Percentiles rank a stretch among this genome's conserved stretches.
Conservation (phyloP, 1,140 invertebrate species). For the Sinella curviseta region DNA sequence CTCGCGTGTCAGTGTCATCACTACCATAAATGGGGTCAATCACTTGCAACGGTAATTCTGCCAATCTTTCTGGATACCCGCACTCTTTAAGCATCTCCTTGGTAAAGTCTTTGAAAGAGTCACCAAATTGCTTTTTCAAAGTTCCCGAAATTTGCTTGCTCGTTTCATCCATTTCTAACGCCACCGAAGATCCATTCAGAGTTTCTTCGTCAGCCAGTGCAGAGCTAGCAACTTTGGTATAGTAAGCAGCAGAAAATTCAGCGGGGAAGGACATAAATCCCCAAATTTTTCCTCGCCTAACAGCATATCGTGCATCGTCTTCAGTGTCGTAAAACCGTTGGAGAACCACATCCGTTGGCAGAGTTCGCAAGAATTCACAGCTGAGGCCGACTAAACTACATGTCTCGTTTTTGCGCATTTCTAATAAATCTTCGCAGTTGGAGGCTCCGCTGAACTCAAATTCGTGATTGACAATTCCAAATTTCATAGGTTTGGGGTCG, state of each 20-base stretch:
- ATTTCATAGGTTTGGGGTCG: conserved; percentile 71
- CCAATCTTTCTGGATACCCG: conserved; percentile 38
- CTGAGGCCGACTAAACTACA: conserved; percentile 58
- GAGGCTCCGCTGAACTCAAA: conserved; percentile 51
- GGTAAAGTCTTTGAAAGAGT: conserved; percentile 76
- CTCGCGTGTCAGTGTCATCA: conserved; percentile 81
- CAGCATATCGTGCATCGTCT: conserved; percentile 68
- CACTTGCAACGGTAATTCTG: not conserved
- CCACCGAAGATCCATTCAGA: conserved; percentile 74
- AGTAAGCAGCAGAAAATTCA: conserved; percentile 63
- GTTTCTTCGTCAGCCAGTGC: conserved; percentile 70
- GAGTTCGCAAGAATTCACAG: conserved; percentile 66
- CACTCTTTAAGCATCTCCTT: conserved; percentile 68
- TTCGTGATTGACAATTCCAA: conserved; percentile 85
- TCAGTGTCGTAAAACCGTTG: conserved; percentile 67
- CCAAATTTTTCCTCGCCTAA: conserved; percentile 76
- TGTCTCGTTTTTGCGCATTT: conserved; percentile 12
- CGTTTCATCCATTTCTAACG: conserved; percentile 85
- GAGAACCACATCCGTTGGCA: conserved; percentile 45
- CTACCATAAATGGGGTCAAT: conserved; percentile 82
- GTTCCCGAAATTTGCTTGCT: conserved; percentile 86
- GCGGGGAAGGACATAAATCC: conserved; percentile 79
- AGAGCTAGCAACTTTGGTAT: conserved; percentile 71
- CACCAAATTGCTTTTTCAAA: conserved; percentile 74
- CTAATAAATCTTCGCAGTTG: not conserved